A percentile compares a stretch with the other conserved stretches of the same genome.
phyloP scores from a whole-genome alignment of 2,113 vertebrate genomes.

The Antidorcas marsupialis region DNA sequence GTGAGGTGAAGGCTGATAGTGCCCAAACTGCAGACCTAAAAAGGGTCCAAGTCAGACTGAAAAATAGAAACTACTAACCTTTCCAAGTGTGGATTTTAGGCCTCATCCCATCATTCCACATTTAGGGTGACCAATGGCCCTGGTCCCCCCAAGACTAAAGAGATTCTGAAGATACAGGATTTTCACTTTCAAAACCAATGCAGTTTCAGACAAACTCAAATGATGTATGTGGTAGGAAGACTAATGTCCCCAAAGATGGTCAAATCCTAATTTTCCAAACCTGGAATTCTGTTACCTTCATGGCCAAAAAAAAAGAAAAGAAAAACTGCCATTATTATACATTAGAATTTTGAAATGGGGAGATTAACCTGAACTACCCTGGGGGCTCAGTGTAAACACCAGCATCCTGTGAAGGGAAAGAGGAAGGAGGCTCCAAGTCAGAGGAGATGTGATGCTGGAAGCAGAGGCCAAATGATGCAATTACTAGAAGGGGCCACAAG shows the following conservation, averaged over 20 bases:
- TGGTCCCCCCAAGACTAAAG: neutral
- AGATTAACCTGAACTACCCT: neutral
- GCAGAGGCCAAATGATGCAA: neutral
- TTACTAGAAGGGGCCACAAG: rapidly evolving
- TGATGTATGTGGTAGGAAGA: neutral
- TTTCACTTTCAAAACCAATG: neutral
- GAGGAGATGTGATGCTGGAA: rapidly evolving
- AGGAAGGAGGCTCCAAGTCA: neutral
- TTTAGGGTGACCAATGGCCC: no score
- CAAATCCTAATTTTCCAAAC: no score
- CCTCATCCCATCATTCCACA: no score
- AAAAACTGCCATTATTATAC: neutral
- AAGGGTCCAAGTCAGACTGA: no score
- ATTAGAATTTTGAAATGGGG: neutral
- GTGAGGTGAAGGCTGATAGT: no score
- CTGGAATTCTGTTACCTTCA: no score
- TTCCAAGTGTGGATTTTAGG: neutral
- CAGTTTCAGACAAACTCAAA: neutral
- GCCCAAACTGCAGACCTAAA: neutral
- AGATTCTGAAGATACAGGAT: neutral
- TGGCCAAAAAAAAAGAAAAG: no score
- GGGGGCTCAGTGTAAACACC: no score
- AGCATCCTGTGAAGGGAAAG: neutral
- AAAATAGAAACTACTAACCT: no score
- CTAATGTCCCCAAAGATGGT: neutral